Evolutionary conservation across 2,888 invertebrate species (phyloP).

Genomic region (Drosophila hamatofila): DNA sequence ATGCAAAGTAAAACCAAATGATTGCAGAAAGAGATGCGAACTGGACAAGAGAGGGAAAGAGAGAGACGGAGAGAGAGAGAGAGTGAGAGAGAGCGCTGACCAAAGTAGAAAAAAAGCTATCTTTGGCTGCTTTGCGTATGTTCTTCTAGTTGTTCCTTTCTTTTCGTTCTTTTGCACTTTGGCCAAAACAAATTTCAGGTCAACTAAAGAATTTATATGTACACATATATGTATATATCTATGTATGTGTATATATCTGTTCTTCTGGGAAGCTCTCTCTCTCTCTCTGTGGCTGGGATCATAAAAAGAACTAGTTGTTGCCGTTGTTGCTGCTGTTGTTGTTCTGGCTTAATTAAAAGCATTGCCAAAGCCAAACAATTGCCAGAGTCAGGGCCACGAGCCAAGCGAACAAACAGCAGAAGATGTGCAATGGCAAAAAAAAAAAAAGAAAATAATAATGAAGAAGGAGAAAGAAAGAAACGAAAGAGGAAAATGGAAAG

Average conservation of each 20-base stretch:
- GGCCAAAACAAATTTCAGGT: slow-evolving; percentile 54
- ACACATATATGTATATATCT: neutral
- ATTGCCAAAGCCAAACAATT: slow-evolving; percentile 67
- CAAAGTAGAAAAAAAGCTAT: slow-evolving; percentile 36
- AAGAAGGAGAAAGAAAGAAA: neutral
- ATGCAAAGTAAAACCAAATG: neutral
- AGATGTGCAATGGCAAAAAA: slow-evolving; percentile 43
- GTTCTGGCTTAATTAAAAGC: slow-evolving; percentile 72
- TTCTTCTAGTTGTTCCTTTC: neutral
- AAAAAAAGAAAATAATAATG: too few relatives aligned
- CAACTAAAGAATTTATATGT: neutral
- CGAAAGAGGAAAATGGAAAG: neutral
- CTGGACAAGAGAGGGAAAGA: neutral
- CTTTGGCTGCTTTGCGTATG: slow-evolving; percentile 30
- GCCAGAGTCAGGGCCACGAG: slow-evolving; percentile 36
- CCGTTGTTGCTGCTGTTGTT: slow-evolving; percentile 21
- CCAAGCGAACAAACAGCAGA: slow-evolving; percentile 52
- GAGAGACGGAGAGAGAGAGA: neutral
- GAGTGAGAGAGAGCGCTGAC: neutral
- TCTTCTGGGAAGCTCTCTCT: slow-evolving; percentile 7
- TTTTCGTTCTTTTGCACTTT: slow-evolving; percentile 30
- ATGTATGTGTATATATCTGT: neutral
- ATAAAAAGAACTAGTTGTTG: slow-evolving; percentile 62
- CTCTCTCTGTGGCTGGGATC: slow-evolving; percentile 28
- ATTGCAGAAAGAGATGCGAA: neutral